Evolutionary conservation across 1,140 invertebrate genomes (phyloP).

Genomic region (Adoxophyes honmai): DNA sequence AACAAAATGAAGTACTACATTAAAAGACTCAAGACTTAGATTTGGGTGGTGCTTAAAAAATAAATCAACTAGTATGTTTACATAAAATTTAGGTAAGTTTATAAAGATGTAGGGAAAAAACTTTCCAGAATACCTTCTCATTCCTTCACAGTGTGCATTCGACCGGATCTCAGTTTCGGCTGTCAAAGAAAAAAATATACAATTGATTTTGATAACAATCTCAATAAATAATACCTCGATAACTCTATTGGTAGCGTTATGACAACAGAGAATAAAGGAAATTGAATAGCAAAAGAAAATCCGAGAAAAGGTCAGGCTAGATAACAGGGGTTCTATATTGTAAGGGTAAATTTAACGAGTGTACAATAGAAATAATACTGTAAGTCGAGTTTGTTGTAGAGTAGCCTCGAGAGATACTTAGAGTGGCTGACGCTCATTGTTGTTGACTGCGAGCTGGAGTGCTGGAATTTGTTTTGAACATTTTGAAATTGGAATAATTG

Average conservation of each 20-base stretch:
- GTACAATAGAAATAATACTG: not conserved
- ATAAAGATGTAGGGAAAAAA: no score
- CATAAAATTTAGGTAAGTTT: no score
- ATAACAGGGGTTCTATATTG: constrained; percentile 6
- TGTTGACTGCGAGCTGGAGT: constrained; percentile 5
- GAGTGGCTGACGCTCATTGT: not conserved
- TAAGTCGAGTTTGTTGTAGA: not conserved
- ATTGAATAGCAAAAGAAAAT: constrained; percentile 12
- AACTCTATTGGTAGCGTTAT: constrained; percentile 8
- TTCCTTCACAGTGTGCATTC: no score
- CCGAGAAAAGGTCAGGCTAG: constrained; percentile 5
- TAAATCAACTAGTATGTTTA: no score
- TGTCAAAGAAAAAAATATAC: no score
- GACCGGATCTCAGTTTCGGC: no score
- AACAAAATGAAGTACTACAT: no score
- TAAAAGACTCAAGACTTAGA: no score
- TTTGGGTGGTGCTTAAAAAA: no score
- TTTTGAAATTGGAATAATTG: no score
- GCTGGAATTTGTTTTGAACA: not conserved
- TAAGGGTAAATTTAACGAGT: constrained; percentile 1
- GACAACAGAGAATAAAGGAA: constrained; percentile 8
- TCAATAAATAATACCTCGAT: not conserved
- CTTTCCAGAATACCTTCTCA: no score
- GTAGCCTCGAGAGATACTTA: not conserved
- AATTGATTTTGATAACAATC: not conserved